Base-by-base conservation (phyloP, 2,113 vertebrate genomes). In the Typhlomys cinereus region DNA sequence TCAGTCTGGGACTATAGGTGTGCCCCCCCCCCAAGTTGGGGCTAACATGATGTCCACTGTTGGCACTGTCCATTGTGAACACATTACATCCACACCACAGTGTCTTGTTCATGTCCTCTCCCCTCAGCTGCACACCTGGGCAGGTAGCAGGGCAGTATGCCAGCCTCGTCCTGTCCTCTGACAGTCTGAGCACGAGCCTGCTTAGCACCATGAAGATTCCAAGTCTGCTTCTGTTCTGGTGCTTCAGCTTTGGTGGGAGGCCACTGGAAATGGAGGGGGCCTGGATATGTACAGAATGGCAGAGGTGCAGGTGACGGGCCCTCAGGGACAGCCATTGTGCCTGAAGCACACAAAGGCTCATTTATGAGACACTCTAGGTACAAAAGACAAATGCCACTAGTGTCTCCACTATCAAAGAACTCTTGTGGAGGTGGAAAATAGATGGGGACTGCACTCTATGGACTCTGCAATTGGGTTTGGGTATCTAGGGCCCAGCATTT, bases 71-170 rank as follows among this genome's bases (percentile, higher is more conserved):
- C 25, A 80, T 46, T 5, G 1, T 50, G 44, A 78, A 14, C 48
- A 34, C 21, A 0, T 10, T 7, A 23, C 46, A 50, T 17, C n/a
- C 15, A 2, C 2, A 0, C 36, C 36, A 5, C 4, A 5, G 2
- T 14, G 1, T 39, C 54, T 13, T n/a, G 44, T 76, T 46, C 2
- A 0, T 61, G 17, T 62, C 61, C 48, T 29, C n/a, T 36, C 57
- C 21, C 41, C 84, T 29, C 34, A 12, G 3, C 21, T 5, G 0
- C 64, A 61, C 4, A 4, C 73, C 88, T 36, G 6, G n/a, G 44
- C 50, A 73, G 31, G 20, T n/a, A 41, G 17, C 25, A 7, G 14
- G n/a, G n/a, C n/a, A n/a, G n/a, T n/a, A n/a, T n/a, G n/a, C n/a
- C n/a, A n/a, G n/a, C 4, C 5, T 3, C 1, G n/a, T 29, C 10